These are phyloP conservation scores for Pachypanchax playfairii DNA, from an alignment of 2,113 vertebrate genomes.

Conservation along the genomic window DNA sequence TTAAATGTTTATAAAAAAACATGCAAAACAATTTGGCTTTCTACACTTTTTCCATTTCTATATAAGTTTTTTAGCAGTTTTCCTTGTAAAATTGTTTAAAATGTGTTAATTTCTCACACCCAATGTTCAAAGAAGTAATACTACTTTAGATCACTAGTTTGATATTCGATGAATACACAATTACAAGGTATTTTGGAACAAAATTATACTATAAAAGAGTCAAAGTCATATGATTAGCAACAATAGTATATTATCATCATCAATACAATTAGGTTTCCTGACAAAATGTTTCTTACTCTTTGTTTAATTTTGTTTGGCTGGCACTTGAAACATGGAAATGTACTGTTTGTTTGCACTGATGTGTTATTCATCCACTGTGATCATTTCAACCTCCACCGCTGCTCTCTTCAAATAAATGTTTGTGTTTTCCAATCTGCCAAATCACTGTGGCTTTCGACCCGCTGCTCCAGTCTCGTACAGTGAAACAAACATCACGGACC, in stretches of 20 bases:
- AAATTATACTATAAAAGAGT: too few relatives aligned
- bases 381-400: conserved; percentile 19
- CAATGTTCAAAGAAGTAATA: too few relatives aligned
- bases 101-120: too few relatives aligned
- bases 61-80: too few relatives aligned
- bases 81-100: too few relatives aligned
- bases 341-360: conserved; percentile 17
- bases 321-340: neutral
- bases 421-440: conserved; percentile 42
- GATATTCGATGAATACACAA: too few relatives aligned
- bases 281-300: neutral
- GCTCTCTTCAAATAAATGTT: conserved; percentile 45
- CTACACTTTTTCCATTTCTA: neutral
- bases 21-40: neutral
- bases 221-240: too few relatives aligned
- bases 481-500: conserved; percentile 63
- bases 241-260: too few relatives aligned
- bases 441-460: conserved; percentile 38
- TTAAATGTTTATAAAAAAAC: neutral
- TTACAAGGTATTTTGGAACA: too few relatives aligned
- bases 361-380: conserved; percentile 22
- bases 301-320: conserved; percentile 11
- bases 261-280: neutral
- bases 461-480: conserved; percentile 8
- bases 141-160: too few relatives aligned